These are phyloP conservation scores for Sitta carolinensis DNA, from an alignment of 2,797 vertebrate species.

Conservation along the genomic window DNA sequence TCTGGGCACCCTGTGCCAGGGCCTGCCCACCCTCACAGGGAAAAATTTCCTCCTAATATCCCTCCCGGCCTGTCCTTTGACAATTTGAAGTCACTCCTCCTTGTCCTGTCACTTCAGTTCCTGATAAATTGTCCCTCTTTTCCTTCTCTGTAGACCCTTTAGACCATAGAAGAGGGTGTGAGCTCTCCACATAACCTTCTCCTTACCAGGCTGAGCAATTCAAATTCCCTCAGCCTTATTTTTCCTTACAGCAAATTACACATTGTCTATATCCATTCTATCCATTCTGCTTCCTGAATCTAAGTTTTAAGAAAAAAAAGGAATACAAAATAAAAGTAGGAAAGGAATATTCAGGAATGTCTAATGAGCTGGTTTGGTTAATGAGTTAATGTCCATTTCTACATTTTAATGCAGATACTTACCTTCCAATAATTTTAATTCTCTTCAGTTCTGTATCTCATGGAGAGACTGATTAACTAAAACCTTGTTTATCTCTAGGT, in stretches of 20 bases:
- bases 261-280: neutral
- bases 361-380: neutral
- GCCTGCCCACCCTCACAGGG: neutral
- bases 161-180: neutral
- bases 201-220: neutral
- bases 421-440: neutral
- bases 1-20: neutral
- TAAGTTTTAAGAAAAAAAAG: neutral
- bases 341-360: neutral
- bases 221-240: neutral
- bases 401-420: neutral
- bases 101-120: neutral
- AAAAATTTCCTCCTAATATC: neutral
- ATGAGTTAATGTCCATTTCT: neutral
- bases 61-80: neutral
- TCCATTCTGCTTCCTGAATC: neutral
- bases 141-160: neutral
- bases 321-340: neutral
- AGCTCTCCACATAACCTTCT: neutral
- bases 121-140: neutral
- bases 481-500: neutral
- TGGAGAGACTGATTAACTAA: neutral
- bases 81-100: neutral
- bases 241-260: neutral
- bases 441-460: neutral